These are phyloP conservation scores for Umimayanthus chanpuru DNA, from an alignment of 92 coral and sea anemone genomes.

Conservation along the genomic window DNA sequence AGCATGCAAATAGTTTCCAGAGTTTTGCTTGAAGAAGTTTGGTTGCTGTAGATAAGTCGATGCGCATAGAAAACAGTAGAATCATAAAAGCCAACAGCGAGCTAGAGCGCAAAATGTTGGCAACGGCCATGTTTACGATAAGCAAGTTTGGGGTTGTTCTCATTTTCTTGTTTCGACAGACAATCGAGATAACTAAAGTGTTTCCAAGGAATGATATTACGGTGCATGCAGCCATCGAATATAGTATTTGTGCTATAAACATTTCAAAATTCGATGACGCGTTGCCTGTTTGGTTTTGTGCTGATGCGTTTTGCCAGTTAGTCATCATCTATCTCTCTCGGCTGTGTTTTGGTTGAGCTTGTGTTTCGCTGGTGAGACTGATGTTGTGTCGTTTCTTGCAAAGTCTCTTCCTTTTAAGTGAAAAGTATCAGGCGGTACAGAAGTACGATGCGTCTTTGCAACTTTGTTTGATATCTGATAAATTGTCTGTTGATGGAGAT, in stretches of 20 bases:
- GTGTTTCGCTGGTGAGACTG: neutral
- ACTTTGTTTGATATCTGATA: no score
- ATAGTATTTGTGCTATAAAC: neutral
- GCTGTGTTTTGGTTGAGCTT: neutral
- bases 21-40: neutral
- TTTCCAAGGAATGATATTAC: neutral
- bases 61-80: neutral
- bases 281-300: neutral
- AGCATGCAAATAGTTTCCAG: neutral
- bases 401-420: neutral
- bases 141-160: constrained; percentile 24
- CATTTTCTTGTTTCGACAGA: neutral
- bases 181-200: neutral
- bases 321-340: neutral
- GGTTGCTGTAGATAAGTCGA: neutral
- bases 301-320: neutral
- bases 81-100: neutral
- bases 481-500: no score
- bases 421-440: neutral
- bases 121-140: constrained; percentile 6
- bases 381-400: neutral
- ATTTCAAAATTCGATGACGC: neutral
- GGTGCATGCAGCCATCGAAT: neutral
- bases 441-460: neutral
- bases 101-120: neutral